Evolutionary conservation across 2,797 vertebrate genomes (phyloP), one percentile per base, ranked within the genome.

Genomic region (Margarornis squamiger): DNA sequence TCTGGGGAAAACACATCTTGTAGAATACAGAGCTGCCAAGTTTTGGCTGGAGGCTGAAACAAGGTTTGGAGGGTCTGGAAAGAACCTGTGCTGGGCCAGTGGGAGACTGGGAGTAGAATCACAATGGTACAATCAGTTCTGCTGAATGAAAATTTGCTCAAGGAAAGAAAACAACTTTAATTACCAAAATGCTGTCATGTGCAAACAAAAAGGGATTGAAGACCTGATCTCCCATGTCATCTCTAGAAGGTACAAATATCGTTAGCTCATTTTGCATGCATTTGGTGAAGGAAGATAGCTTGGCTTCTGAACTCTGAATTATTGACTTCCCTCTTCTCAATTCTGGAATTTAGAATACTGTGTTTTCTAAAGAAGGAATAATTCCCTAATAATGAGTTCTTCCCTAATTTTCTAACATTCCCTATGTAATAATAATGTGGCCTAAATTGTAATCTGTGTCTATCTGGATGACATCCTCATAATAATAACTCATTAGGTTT

Each of bases 91-190:
- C 81, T 67, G 81, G 72, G 85, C 95, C 70, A 68, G 14, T 55
- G 92, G 93, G 97, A 97, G 22, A 36, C 29, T 88, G 93, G 66
- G 62, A 89, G 62, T 41, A 86, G 83, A 90, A 74, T 73, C 93
- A 92, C 89, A 90, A 26, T 79, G 34, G 67, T 82, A 48, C 45
- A 74, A 87, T 94, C 90, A 86, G 78, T 82, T 96, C 82, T 92
- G 39, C 43, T 88, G 95, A 93, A 79, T 70, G 68, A 93, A 97
- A 97, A 96, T 94, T 34, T 36, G 58, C 94, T 89, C 84, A 86
- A 95, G 94, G 95, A 86, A 79, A 96, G 67, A 93, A 96, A 96
- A 84, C 32, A 90, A 79, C 83, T 88, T 95, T 84, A 76, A 89
- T 92, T 96, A 97, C 65, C 80, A 90, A 96, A 97, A 95, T 87